A percentile compares a stretch with the other conserved stretches of the same genome.
Evolutionary conservation across 2,797 vertebrate species (phyloP).

Genomic region (Tinamus major): DNA sequence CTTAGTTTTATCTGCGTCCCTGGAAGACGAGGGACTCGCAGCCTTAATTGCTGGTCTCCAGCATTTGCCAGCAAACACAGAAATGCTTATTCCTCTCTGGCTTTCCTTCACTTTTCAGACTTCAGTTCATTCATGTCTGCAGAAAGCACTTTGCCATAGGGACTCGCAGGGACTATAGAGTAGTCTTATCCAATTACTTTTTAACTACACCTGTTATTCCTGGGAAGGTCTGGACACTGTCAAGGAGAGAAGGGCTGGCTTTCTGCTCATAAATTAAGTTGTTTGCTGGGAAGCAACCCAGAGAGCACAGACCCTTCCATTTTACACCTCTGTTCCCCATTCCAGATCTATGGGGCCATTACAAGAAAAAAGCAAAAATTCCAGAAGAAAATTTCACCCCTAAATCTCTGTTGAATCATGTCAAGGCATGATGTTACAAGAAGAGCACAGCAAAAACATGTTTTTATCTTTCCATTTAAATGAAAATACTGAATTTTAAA

Average conservation of each 20-base stretch:
- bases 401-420: neutral
- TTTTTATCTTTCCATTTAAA: neutral
- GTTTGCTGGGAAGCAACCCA: neutral
- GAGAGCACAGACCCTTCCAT: neutral
- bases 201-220: neutral
- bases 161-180: neutral
- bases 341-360: neutral
- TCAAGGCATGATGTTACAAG: neutral
- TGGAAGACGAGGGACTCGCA: neutral
- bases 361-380: conserved; percentile 34
- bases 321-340: neutral
- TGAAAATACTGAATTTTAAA: neutral
- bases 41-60: neutral
- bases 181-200: conserved; percentile 20
- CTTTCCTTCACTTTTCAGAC: neutral
- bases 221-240: neutral
- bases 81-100: neutral
- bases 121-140: neutral
- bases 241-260: neutral
- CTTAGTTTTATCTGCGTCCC: neutral
- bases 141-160: neutral
- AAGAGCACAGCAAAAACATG: neutral
- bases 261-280: neutral
- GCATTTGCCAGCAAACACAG: neutral
- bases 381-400: neutral